A percentile compares a stretch with the other conserved stretches of the same genome.
Conservation (phyloP, 2,113 vertebrate genomes). For the Zosterops borbonicus region DNA sequence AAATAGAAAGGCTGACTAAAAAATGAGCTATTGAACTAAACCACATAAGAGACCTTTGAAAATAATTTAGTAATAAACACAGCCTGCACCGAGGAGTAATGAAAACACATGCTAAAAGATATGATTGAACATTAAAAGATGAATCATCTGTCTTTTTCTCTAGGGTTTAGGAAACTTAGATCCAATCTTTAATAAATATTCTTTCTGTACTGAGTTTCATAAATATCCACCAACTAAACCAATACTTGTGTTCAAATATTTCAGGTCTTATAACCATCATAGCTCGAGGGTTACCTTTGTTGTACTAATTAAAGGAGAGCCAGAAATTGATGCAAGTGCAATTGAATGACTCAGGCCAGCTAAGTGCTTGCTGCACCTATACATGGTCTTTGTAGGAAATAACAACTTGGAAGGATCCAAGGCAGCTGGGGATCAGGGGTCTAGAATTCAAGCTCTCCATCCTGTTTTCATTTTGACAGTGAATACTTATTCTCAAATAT, state of each 20-base stretch:
- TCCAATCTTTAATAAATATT: neutral
- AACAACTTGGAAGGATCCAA: neutral
- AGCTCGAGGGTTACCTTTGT: neutral
- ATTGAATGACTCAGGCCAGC: neutral
- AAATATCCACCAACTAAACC: neutral
- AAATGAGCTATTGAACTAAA: neutral
- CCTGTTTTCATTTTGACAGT: neutral
- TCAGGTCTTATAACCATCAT: neutral
- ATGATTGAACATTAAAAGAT: constrained; percentile 41
- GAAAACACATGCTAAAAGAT: constrained; percentile 28
- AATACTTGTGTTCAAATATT: neutral
- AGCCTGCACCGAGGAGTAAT: neutral
- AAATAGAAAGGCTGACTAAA: neutral
- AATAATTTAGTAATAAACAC: constrained; percentile 36
- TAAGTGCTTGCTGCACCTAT: neutral
- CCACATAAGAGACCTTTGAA: neutral
- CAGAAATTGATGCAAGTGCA: neutral
- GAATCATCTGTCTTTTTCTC: neutral
- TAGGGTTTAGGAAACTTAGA: neutral
- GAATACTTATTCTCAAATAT: neutral
- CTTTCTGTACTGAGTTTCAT: neutral
- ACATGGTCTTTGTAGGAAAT: neutral
- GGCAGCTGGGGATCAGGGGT: neutral
- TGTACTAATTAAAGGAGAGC: neutral
- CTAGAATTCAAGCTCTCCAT: neutral